Evolutionary conservation across 2,797 vertebrate species (phyloP).

Genomic region (Gymnoscopelus microlampas): DNA sequence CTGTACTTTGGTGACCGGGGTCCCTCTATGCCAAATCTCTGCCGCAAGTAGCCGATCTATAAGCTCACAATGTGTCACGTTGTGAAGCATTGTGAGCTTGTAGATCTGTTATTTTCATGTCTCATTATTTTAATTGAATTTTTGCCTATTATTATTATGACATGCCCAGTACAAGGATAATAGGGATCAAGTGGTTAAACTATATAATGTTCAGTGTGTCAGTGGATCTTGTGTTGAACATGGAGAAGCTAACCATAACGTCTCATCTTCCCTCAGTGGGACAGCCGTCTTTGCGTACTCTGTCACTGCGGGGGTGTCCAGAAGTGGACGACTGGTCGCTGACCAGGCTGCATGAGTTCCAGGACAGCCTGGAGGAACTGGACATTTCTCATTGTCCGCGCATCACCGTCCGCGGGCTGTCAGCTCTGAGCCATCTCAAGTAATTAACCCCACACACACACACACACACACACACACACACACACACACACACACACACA

Average conservation of each 20-base stretch:
- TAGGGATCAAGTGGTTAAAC: too few species aligned
- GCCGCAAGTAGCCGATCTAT: too few species aligned
- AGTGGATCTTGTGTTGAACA: neutral
- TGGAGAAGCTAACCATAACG: neutral
- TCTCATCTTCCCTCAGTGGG: constrained; percentile 63
- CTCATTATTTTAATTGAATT: neutral
- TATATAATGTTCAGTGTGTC: neutral
- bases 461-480: neutral
- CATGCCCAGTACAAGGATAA: neutral
- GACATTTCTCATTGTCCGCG: constrained; percentile 85
- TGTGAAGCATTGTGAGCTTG: neutral
- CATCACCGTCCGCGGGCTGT: constrained; percentile 84
- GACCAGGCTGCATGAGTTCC: constrained; percentile 79
- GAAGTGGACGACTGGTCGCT: constrained; percentile 90
- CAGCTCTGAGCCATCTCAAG: constrained; percentile 86
- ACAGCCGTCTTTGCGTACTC: constrained; percentile 72
- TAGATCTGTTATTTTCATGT: too few species aligned
- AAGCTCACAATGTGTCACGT: too few species aligned
- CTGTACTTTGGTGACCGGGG: too few species aligned
- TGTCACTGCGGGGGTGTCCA: constrained; percentile 82
- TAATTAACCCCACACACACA: constrained; percentile 32
- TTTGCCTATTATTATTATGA: neutral
- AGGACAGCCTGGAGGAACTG: constrained; percentile 82
- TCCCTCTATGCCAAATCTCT: too few species aligned
- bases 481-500: neutral